Evolutionary conservation across 2,797 vertebrate genomes (phyloP).

Genomic region (Rhincodon typus): DNA sequence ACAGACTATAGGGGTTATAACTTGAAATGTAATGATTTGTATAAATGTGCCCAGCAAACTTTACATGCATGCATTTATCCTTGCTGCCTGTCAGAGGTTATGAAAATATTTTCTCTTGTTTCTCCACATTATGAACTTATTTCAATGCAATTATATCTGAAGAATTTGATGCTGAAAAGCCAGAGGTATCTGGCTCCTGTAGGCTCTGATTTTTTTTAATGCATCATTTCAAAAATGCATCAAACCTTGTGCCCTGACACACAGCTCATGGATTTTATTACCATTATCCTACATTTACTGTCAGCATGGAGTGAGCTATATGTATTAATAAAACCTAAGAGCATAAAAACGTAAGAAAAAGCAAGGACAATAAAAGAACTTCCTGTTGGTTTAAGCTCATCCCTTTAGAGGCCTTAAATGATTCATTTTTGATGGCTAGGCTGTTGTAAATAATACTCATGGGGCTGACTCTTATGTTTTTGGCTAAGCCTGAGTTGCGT

Average conservation of each 20-base stretch:
- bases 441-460: background rate
- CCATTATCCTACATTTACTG: slow-evolving; percentile 20
- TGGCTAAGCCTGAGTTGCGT: no score
- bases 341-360: background rate
- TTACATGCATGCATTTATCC: background rate
- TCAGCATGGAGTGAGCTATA: background rate
- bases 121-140: background rate
- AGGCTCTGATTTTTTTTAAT: background rate
- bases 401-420: background rate
- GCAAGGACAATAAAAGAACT: background rate
- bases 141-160: background rate
- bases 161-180: background rate
- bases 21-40: background rate
- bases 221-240: background rate
- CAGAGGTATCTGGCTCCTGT: background rate
- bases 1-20: background rate
- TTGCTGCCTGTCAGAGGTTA: background rate
- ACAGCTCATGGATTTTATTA: background rate
- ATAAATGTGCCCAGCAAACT: no score
- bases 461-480: no score
- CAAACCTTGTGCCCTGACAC: background rate
- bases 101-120: background rate
- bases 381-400: background rate
- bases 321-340: background rate
- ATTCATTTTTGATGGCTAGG: background rate